Evolutionary conservation across 64 coral and sea anemone species (phyloP).

Genomic region (Montipora efflorescens): DNA sequence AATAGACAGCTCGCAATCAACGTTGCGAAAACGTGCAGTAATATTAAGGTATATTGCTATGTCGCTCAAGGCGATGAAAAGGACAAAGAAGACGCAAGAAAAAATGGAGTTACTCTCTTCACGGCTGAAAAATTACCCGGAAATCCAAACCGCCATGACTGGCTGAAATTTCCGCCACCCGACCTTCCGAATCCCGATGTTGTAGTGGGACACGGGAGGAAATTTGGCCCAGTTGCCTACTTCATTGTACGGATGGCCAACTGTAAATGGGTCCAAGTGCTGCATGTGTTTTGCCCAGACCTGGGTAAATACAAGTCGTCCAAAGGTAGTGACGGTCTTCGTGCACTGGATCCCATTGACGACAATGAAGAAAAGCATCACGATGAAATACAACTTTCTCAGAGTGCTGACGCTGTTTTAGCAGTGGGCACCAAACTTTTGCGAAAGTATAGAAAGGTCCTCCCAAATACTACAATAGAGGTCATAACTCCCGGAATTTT

Average conservation of each 20-base stretch:
- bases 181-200: neutral
- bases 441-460: neutral
- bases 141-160: neutral
- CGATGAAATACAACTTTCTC: conserved; percentile 17
- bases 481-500: conserved; percentile 49
- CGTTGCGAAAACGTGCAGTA: neutral
- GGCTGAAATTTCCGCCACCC: neutral
- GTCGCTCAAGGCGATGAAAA: neutral
- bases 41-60: neutral
- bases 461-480: neutral
- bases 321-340: neutral
- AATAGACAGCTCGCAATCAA: conserved; percentile 30
- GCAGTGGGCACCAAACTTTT: conserved; percentile 6
- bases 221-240: conserved; percentile 11
- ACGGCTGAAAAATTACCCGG: neutral
- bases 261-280: conserved; percentile 43
- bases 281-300: conserved; percentile 48
- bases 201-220: conserved; percentile 40
- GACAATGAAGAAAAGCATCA: conserved; percentile 37
- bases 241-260: neutral
- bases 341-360: neutral
- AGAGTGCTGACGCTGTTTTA: conserved; percentile 38
- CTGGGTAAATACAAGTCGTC: conserved; percentile 50
- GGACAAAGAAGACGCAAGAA: neutral
- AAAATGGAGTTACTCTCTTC: neutral